Evolutionary conservation across 2,888 invertebrate species (phyloP), one percentile per base, ranked within the genome.

Genomic region (Imbricaverruca yamaguchii): DNA sequence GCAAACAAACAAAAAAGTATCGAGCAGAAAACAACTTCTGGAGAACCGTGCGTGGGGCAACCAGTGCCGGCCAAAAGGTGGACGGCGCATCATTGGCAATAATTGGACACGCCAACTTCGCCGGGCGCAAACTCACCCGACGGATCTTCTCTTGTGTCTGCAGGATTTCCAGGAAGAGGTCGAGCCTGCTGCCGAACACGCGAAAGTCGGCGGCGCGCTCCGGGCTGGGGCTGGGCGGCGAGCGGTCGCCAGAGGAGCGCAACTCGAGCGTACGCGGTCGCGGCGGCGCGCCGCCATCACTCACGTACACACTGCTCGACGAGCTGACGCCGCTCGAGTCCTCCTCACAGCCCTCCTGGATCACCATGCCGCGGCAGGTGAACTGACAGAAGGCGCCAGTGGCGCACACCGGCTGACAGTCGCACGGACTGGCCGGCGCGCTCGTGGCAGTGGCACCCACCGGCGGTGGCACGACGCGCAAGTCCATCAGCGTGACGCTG

Each of bases 291-390:
- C 74, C 55, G 74, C 74, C 74, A 23, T 74, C 74, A 21, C 74
- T 74, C 13, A 79, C 79, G 15, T 79, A 79, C 57, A 79, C 79
- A 15, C 79, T 79, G n/a, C 57, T 57, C 23, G 57, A 57, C 12
- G 79, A 79, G 79, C 79, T 79, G 23, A 79, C 79, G 56, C 79
- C 79, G 59, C 79, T 79, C 23, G 79, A 79, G 59, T 79, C 79
- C 79, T 79, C 79, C 57, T 79, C 79, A 15, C 21, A 18, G 53
- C 74, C 74, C 74, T 74, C 74, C 74, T 74, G 74, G 53, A 74
- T 74, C 55, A 55, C 74, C 74, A 74, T 55, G 55, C 74, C 74
- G 55, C 74, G 74, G 21, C 53, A 15, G 8, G 74, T 55, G 55
- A 74, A 55, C 74, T 74, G 23, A 8, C 74, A 21, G 55, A 55